Conservation (phyloP, 1,140 invertebrate genomes). For the Scaptomyza hsui region DNA sequence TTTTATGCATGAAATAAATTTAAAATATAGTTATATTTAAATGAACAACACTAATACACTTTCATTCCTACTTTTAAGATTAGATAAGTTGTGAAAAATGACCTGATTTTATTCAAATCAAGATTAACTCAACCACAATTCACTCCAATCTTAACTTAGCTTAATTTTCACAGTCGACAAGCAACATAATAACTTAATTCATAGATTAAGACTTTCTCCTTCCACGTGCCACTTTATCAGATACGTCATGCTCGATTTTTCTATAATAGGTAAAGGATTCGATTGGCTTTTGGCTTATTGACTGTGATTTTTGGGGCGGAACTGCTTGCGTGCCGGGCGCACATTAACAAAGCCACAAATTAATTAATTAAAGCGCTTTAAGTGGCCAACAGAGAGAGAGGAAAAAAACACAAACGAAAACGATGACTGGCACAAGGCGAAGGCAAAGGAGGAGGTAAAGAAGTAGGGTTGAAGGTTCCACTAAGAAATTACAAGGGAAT, state of each 20-base stretch:
- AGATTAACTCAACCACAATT: not conserved
- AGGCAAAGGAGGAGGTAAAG: not conserved
- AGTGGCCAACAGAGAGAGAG: constrained; percentile 29
- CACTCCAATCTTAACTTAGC: not conserved
- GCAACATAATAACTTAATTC: constrained; percentile 33
- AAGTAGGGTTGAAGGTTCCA: not conserved
- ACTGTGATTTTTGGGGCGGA: constrained; percentile 34
- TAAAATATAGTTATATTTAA: too few species aligned
- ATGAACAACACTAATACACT: too few species aligned
- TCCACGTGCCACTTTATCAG: not conserved
- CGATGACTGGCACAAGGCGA: not conserved
- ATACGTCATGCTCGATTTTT: constrained; percentile 26
- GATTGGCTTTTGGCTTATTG: constrained; percentile 38
- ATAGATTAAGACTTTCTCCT: constrained; percentile 10
- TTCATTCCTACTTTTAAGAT: too few species aligned
- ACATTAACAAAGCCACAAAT: constrained; percentile 74
- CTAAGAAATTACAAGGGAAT: constrained; percentile 37
- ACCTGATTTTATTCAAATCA: not conserved
- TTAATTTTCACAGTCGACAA: not conserved
- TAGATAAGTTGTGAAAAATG: too few species aligned
- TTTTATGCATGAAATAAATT: too few species aligned
- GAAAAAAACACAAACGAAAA: not conserved
- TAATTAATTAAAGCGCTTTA: constrained; percentile 76
- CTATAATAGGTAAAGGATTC: constrained; percentile 31
- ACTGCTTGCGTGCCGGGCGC: constrained; percentile 58